phyloP scores from a whole-genome alignment of 2,888 invertebrate species.

The Sinodicranocentrus sp. region DNA sequence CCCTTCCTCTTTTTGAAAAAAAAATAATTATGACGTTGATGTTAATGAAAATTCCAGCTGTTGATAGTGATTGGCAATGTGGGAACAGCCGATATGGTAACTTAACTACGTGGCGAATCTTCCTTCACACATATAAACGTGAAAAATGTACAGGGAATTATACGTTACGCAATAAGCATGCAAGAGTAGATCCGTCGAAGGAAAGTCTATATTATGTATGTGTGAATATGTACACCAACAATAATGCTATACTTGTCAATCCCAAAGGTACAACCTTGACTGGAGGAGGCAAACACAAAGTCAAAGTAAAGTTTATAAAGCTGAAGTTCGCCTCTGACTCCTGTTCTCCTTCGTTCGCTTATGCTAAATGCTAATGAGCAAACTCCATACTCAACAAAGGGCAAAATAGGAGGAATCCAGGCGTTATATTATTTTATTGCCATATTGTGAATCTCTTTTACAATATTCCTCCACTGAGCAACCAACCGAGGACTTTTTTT shows the following conservation, averaged over 20 bases:
- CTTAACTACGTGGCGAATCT: too few relatives aligned
- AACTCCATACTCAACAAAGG: conserved; percentile 38
- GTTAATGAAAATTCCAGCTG: conserved; percentile 10
- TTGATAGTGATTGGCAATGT: conserved; percentile 5
- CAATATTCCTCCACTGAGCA: not conserved
- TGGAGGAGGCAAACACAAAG: not conserved
- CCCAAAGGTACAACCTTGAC: conserved; percentile 38
- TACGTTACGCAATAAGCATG: too few relatives aligned
- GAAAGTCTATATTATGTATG: conserved; percentile 4
- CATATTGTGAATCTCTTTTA: conserved; percentile 49
- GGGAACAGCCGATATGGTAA: too few relatives aligned
- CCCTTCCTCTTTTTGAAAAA: not conserved
- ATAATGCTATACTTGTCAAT: not conserved
- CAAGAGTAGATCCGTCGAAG: too few relatives aligned
- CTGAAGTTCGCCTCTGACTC: conserved; percentile 13
- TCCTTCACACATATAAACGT: too few relatives aligned
- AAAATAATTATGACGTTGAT: conserved; percentile 8
- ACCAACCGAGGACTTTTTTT: not conserved
- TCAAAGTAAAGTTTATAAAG: not conserved
- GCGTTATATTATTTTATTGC: conserved; percentile 63
- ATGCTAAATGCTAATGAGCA: conserved; percentile 62
- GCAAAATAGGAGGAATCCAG: conserved; percentile 24
- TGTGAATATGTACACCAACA: conserved; percentile 1
- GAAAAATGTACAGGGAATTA: too few relatives aligned
- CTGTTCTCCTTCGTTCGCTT: conserved; percentile 39